These are phyloP conservation scores for Ptiloglossa arizonensis DNA, from an alignment of 1,140 invertebrate species.

Conservation along the genomic window DNA sequence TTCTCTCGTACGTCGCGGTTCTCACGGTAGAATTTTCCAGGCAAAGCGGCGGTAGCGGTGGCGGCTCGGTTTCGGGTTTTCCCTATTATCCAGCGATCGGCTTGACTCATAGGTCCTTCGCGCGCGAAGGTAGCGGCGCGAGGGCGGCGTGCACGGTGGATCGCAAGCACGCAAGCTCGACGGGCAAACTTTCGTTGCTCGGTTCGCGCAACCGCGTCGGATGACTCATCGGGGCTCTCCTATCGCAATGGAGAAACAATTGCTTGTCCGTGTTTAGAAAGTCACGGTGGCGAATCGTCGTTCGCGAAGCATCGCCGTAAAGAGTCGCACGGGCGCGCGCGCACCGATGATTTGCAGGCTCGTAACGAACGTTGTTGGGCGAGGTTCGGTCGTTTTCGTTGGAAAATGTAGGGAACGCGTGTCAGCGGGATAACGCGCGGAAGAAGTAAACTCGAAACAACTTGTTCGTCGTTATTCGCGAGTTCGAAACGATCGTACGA, in stretches of 20 bases:
- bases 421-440: no score
- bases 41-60: not conserved
- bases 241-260: constrained; percentile 45
- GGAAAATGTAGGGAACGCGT: no score
- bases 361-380: not conserved
- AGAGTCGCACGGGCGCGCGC: no score
- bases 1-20: not conserved
- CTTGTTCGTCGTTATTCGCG: not conserved
- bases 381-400: no score
- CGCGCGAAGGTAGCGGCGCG: not conserved
- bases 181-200: constrained; percentile 49
- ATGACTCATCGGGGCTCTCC: constrained; percentile 44
- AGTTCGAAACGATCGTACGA: not conserved
- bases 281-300: constrained; percentile 1
- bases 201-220: constrained; percentile 2
- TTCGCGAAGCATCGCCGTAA: constrained; percentile 18
- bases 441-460: no score
- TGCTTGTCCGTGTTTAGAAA: not conserved
- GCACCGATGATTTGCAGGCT: not conserved
- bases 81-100: constrained; percentile 50
- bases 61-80: constrained; percentile 36
- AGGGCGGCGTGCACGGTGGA: not conserved
- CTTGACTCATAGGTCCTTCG: constrained; percentile 44
- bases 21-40: not conserved
- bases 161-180: constrained; percentile 10